These are phyloP conservation scores for Acleris holmiana DNA, from an alignment of 2,888 invertebrate species.

Conservation along the genomic window DNA sequence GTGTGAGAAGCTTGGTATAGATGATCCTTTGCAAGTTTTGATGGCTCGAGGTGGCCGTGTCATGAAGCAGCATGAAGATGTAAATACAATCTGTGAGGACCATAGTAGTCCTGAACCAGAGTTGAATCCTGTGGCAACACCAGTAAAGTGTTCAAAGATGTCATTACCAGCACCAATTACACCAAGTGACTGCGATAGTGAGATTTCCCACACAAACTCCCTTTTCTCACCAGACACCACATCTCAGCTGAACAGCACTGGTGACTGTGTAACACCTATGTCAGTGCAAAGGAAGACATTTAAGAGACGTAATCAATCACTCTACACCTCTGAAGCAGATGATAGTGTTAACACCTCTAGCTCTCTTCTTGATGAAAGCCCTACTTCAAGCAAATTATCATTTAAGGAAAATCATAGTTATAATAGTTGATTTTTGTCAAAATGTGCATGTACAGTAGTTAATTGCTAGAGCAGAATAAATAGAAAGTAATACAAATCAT, in stretches of 20 bases:
- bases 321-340: conserved; percentile 65
- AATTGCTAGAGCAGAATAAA: conserved; percentile 5
- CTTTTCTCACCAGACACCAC: conserved; percentile 49
- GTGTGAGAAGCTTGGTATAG: conserved; percentile 88
- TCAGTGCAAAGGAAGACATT: conserved; percentile 66
- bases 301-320: conserved; percentile 74
- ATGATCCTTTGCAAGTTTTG: conserved; percentile 90
- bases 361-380: conserved; percentile 55
- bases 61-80: conserved; percentile 54
- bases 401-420: conserved; percentile 42
- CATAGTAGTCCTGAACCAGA: conserved; percentile 31
- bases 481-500: neutral
- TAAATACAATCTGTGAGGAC: conserved; percentile 36
- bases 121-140: conserved; percentile 49
- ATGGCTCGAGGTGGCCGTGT: conserved; percentile 78
- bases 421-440: conserved; percentile 20
- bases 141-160: conserved; percentile 62
- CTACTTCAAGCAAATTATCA: conserved; percentile 57
- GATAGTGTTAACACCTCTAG: conserved; percentile 56
- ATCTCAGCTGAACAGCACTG: conserved; percentile 51
- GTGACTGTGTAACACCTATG: conserved; percentile 60
- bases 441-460: conserved; percentile 19
- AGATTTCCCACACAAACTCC: conserved; percentile 46
- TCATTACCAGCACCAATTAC: conserved; percentile 72
- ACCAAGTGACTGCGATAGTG: conserved; percentile 56